Base-by-base conservation (phyloP, 2,113 vertebrate species). In the Misgurnus mizolepis region DNA sequence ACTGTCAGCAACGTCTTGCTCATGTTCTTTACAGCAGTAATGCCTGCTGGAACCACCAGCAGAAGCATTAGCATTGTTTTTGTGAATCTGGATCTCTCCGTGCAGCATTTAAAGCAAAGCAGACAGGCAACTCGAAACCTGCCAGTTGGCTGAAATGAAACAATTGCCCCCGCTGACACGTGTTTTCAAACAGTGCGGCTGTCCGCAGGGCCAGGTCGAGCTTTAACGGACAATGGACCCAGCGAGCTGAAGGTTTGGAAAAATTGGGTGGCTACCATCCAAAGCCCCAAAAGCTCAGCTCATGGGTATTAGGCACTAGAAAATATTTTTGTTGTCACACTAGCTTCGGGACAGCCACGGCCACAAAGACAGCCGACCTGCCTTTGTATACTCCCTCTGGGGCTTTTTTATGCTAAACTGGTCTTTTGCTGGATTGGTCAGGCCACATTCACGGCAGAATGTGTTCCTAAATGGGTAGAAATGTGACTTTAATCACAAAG, bases 121-220 rank as follows among this genome's bases (percentile, higher is more conserved):
- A 90, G 91, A 93, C 91, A 91, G 85, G 84, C 88, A 84, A 87
- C 89, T 81, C 86, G 79, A 82, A 77, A 67, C 58, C 80, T 86
- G 87, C 79, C 90, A 89, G 86, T 84, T 60, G 83, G 82, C 82
- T 86, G 88, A 89, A 87, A 91, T 86, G 82, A 87, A 80, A 50
- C 88, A 80, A 89, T 88, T 92, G 89, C 91, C 87, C 85, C 50
- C 49, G 18, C 39, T 83, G 85, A 89, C 90, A 72, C 85, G 79
- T 89, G 87, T 86, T 89, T 88, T 83, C 80, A 89, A 80, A 88
- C 81, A 83, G 74, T 83, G 41, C 77, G 62, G 50, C 62, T 18
- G 73, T 78, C 60, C n/a, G 27, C 67, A 41, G 15, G 62, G 45
- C 60, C 71, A 62, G 9, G 40, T 64, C 12, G 7, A 11, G 34